A percentile compares a stretch with the other conserved stretches of the same genome.
These are phyloP conservation scores for Tursiops truncatus DNA, from an alignment of 2,113 vertebrate species.

Conservation along the genomic window DNA sequence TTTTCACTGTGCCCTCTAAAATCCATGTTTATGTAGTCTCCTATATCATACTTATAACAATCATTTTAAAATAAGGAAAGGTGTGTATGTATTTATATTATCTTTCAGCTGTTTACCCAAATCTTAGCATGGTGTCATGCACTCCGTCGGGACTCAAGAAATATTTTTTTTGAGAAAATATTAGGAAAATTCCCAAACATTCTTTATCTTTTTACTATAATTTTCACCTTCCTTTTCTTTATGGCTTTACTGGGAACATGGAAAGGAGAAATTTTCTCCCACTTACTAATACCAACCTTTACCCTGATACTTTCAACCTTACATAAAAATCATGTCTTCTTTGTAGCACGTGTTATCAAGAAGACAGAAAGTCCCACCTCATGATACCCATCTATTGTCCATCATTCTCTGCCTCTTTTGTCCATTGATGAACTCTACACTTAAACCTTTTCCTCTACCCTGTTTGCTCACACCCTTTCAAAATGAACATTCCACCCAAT, in stretches of 20 bases:
- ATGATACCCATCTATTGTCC: neutral
- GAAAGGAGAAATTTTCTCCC: neutral
- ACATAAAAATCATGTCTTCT: neutral
- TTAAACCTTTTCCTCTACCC: neutral
- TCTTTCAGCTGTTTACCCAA: neutral
- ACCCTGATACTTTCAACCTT: neutral
- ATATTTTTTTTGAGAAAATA: neutral
- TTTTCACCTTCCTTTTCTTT: neutral
- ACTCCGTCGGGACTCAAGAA: neutral
- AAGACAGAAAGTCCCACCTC: neutral
- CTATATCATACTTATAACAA: neutral
- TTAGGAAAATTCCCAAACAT: neutral
- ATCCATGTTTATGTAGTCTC: neutral
- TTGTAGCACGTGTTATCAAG: neutral
- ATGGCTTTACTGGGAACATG: neutral
- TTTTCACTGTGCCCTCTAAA: neutral
- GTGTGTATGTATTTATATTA: neutral
- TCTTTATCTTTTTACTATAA: neutral
- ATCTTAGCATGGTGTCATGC: neutral
- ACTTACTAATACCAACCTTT: neutral
- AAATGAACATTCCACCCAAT: neutral
- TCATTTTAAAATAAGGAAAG: neutral
- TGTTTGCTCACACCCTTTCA: neutral
- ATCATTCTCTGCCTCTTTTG: neutral
- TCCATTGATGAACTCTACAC: neutral